Evolutionary conservation across 1,140 invertebrate genomes (phyloP), one percentile per base, ranked within the genome.

Genomic region (Monochamus saltuarius): DNA sequence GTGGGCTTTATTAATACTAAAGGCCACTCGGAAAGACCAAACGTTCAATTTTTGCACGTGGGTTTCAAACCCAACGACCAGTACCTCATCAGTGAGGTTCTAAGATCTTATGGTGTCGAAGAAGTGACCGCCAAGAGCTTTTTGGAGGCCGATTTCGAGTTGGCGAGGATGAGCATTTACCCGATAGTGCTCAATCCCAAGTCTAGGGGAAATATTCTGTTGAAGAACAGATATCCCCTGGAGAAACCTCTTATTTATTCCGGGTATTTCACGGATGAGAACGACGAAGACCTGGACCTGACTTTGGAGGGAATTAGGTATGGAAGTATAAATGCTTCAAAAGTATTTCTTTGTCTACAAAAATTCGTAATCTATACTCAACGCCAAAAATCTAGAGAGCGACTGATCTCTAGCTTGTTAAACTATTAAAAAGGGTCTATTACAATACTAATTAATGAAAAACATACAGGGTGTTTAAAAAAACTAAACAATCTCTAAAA

Each of bases 171-270:
- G 1, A 13, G 42, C 3, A 56, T 71, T 16, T 35, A 87, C 65
- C 84, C 88, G 0, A 88, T 89, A 72, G 69, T 90, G 0, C 80
- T 91, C 8, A 81, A 87, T 69, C 91, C 92, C 0, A 84, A 87
- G 72, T 86, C 84, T 14, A 74, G 73, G 17, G 87, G 87, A 9
- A 73, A 75, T 49, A 54, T 89, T 10, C 73, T 80, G 60, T 71
- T 89, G n/a, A 79, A 74, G 50, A 76, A 75, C 54, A 75, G 57
- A 19, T 78, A 89, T 76, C 87, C 87, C 1, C 79, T 78, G 35
- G 81, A 81, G 52, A 79, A 82, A 67, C 89, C 89, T 0, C 72
- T 84, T n/a, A 89, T 94, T 35, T 80, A 86, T 65, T 82, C 90
- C 0, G 88, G 88, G 42, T 89, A 89, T 50, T 82, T 89, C 8